These are phyloP conservation scores for Auanema freiburgensis DNA, from an alignment of 2,888 invertebrate species.

Conservation along the genomic window DNA sequence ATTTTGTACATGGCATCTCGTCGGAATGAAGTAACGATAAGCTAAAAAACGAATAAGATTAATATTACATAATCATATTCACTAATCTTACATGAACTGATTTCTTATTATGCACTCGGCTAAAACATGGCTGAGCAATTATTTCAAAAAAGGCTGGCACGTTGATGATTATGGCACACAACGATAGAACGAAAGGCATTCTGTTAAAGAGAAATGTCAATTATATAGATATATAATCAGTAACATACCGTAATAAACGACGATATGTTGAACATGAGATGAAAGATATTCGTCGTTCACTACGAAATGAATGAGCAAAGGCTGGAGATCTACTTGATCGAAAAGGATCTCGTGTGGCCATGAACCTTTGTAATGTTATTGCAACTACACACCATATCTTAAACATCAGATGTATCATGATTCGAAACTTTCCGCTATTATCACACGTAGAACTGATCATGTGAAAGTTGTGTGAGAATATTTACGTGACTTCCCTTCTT, in stretches of 20 bases:
- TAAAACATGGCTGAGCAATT: constrained; percentile 23
- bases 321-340: constrained; percentile 39
- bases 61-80: background rate
- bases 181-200: constrained; percentile 47
- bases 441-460: too few species aligned
- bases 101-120: constrained; percentile 3
- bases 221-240: too few species aligned
- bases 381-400: constrained; percentile 60
- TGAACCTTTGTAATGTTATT: constrained; percentile 56
- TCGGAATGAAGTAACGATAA: constrained; percentile 41
- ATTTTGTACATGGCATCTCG: constrained; percentile 39
- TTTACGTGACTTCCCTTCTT: too few species aligned
- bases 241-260: constrained; percentile 34
- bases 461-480: too few species aligned
- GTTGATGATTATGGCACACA: constrained; percentile 49
- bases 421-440: too few species aligned
- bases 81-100: constrained; percentile 14
- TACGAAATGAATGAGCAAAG: constrained; percentile 48
- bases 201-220: constrained; percentile 24
- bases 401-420: constrained; percentile 12
- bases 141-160: constrained; percentile 58
- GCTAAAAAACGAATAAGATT: constrained; percentile 20
- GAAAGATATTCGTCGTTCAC: constrained; percentile 52
- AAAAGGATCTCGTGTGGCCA: constrained; percentile 60
- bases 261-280: constrained; percentile 51